Conservation (phyloP, 2,888 invertebrate genomes). For the Aleiodes testaceus region DNA sequence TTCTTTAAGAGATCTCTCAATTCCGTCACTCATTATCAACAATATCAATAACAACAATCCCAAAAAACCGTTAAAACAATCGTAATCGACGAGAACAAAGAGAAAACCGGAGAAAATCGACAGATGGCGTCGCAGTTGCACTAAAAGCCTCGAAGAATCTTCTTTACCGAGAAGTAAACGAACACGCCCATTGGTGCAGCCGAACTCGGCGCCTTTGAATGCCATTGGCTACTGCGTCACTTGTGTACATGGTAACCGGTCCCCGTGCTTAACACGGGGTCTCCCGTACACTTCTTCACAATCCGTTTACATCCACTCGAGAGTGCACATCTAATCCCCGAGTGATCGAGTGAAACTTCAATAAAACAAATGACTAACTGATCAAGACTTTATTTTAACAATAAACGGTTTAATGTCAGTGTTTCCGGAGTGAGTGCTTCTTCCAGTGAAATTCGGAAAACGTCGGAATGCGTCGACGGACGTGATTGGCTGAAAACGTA, state of each 20-base stretch:
- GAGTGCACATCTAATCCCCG: neutral
- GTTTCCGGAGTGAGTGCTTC: too few species aligned
- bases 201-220: neutral
- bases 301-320: neutral
- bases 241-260: constrained; percentile 32
- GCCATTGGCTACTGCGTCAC: constrained; percentile 15
- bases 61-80: neutral
- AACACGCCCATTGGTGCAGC: neutral
- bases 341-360: too few species aligned
- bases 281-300: neutral
- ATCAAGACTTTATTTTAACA: too few species aligned
- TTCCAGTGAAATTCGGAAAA: too few species aligned
- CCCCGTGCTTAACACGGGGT: constrained; percentile 19
- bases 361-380: too few species aligned
- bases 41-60: neutral
- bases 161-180: neutral
- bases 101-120: neutral
- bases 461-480: too few species aligned
- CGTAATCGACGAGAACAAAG: neutral
- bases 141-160: neutral
- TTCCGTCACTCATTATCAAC: constrained; percentile 2
- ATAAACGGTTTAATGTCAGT: too few species aligned
- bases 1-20: constrained; percentile 14
- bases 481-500: too few species aligned
- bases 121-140: neutral